Percentiles rank a stretch among this genome's conserved stretches.
Evolutionary conservation across 2,113 vertebrate species (phyloP).

Genomic region (Notarius quadriscutis): DNA sequence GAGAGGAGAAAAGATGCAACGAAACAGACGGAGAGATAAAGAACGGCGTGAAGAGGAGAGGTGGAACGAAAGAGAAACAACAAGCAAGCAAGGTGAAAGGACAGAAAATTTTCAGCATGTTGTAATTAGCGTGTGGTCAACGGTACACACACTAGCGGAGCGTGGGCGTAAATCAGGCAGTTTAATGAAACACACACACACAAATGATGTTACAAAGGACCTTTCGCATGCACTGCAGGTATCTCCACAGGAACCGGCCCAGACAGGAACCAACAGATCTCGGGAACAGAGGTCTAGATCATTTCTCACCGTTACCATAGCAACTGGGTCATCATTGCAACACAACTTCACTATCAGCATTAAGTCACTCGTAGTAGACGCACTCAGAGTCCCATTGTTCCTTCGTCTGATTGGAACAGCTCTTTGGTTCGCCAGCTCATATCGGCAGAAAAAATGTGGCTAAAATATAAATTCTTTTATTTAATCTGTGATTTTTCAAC

Average conservation of each 20-base stretch:
- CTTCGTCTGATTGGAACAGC: not conserved
- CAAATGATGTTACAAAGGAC: not conserved
- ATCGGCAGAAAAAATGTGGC: not conserved
- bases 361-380: not conserved
- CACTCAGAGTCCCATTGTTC: not conserved
- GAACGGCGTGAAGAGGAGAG: slow-evolving; percentile 15
- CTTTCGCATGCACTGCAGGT: not conserved
- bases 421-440: not conserved
- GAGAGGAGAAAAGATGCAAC: slow-evolving; percentile 23
- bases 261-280: not conserved
- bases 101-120: slow-evolving; percentile 62
- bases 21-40: slow-evolving; percentile 8
- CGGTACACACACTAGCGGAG: not conserved
- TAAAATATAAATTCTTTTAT: not conserved
- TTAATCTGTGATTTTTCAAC: not conserved
- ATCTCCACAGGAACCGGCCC: not conserved
- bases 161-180: not conserved
- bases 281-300: not conserved
- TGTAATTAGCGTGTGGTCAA: slow-evolving; percentile 62
- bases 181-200: slow-evolving; percentile 4
- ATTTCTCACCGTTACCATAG: not conserved
- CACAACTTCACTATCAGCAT: not conserved
- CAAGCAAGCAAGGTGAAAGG: not conserved
- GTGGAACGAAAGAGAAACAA: slow-evolving; percentile 5
- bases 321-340: not conserved